Percentiles rank a stretch among this genome's conserved stretches.
These are phyloP conservation scores for Thalassaphorura encarpata DNA, from an alignment of 1,140 invertebrate genomes.

Conservation along the genomic window DNA sequence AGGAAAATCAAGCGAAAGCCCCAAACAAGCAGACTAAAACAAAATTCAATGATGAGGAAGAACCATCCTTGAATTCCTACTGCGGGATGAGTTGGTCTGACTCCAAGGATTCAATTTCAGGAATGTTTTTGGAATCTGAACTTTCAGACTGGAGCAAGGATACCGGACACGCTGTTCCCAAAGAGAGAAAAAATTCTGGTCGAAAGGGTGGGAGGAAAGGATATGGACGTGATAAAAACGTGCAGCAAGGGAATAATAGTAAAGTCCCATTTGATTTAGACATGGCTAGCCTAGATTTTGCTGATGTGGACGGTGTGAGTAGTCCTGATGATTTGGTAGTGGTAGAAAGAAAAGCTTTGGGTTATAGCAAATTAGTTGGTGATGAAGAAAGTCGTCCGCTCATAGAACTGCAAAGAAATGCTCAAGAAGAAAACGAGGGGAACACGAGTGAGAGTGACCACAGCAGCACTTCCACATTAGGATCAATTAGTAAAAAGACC, in stretches of 20 bases:
- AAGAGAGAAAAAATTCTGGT: conserved; percentile 45
- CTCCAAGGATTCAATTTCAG: conserved; percentile 26
- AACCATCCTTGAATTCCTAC: neutral
- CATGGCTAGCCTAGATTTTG: conserved; percentile 55
- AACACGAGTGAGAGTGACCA: neutral
- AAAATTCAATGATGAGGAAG: conserved; percentile 4
- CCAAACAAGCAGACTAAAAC: neutral
- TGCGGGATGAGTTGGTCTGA: conserved; percentile 16
- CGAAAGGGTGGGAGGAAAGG: conserved; percentile 31
- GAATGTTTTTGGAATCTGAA: conserved; percentile 61
- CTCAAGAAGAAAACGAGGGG: neutral
- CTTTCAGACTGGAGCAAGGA: conserved; percentile 71
- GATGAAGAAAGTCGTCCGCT: too few relatives aligned
- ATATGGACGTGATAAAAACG: conserved; percentile 39
- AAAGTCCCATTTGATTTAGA: conserved; percentile 36
- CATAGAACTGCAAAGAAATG: neutral
- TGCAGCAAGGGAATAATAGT: conserved; percentile 32
- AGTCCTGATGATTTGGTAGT: conserved; percentile 32
- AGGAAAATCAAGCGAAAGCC: neutral
- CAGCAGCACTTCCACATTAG: too few relatives aligned
- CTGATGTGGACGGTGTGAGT: conserved; percentile 44
- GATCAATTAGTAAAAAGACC: too few relatives aligned
- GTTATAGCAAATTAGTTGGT: too few relatives aligned
- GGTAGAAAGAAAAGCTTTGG: too few relatives aligned
- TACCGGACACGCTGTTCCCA: too few relatives aligned